These are phyloP conservation scores for Rhinella marina DNA, from an alignment of 2,797 vertebrate genomes.

Conservation along the genomic window DNA sequence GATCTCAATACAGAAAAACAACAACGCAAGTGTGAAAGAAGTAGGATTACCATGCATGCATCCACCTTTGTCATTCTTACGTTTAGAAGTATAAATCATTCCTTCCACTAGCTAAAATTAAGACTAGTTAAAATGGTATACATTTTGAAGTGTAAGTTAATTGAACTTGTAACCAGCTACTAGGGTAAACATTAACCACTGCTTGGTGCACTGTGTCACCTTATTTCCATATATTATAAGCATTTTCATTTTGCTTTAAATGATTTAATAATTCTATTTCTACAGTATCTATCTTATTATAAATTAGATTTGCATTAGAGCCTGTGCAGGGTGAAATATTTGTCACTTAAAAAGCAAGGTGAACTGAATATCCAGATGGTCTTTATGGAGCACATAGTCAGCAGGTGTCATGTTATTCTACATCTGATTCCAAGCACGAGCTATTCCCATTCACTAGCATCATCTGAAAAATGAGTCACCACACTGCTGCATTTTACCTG, in stretches of 20 bases:
- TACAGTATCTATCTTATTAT: background rate
- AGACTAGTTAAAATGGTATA: too few relatives aligned
- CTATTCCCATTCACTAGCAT: conserved; percentile 9
- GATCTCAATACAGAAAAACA: too few relatives aligned
- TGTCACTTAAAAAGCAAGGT: background rate
- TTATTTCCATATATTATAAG: background rate
- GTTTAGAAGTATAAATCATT: too few relatives aligned
- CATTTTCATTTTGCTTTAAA: background rate
- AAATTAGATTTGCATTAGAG: background rate
- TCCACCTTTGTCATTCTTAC: too few relatives aligned
- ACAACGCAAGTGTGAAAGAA: too few relatives aligned
- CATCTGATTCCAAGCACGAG: conserved; percentile 1
- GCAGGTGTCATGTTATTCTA: background rate
- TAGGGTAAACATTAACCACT: background rate
- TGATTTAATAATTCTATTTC: background rate
- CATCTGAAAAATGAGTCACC: conserved; percentile 1
- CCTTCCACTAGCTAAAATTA: too few relatives aligned
- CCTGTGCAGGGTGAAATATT: background rate
- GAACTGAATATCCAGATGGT: background rate
- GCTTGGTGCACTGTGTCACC: background rate
- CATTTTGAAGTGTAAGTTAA: too few relatives aligned
- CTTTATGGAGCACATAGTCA: background rate
- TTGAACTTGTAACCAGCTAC: background rate
- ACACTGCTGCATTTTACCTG: background rate
- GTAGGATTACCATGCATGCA: too few relatives aligned